These are phyloP conservation scores for Momotus momota DNA, from an alignment of 2,797 vertebrate species.

Conservation along the genomic window DNA sequence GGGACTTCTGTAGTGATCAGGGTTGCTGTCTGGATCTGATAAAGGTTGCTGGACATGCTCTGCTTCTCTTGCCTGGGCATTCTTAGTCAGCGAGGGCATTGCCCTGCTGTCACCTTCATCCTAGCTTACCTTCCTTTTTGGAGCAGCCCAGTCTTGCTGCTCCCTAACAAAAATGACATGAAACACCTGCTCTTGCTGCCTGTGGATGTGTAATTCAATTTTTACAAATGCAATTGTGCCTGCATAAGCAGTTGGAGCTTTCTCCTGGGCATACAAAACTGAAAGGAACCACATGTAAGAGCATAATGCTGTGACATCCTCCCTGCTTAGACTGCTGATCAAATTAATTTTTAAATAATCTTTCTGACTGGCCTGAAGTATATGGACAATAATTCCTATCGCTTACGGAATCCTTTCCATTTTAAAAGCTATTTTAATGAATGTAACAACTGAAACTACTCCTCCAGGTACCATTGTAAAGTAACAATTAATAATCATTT, in stretches of 20 bases:
- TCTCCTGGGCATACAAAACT: not conserved
- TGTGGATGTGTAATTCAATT: not conserved
- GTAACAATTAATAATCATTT: not conserved
- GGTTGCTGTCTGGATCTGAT: not conserved
- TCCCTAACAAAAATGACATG: not conserved
- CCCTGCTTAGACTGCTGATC: not conserved
- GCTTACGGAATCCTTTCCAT: not conserved
- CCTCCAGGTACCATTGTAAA: not conserved
- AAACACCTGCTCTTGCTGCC: not conserved
- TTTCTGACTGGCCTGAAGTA: not conserved
- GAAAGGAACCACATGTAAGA: not conserved
- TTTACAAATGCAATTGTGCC: not conserved
- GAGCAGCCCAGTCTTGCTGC: not conserved
- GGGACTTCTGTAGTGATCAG: not conserved
- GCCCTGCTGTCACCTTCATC: not conserved
- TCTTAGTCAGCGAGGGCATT: accelerated
- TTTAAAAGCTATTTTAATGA: not conserved
- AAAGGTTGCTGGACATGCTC: not conserved
- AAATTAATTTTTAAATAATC: not conserved
- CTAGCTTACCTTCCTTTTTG: not conserved
- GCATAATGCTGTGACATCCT: not conserved
- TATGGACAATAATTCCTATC: not conserved
- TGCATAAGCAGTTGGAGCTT: not conserved
- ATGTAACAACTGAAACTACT: not conserved
- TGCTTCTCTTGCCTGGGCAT: not conserved